A percentile compares a stretch with the other conserved stretches of the same genome.
Evolutionary conservation across 2,113 vertebrate species (phyloP).

Genomic region (Thermophis baileyi): DNA sequence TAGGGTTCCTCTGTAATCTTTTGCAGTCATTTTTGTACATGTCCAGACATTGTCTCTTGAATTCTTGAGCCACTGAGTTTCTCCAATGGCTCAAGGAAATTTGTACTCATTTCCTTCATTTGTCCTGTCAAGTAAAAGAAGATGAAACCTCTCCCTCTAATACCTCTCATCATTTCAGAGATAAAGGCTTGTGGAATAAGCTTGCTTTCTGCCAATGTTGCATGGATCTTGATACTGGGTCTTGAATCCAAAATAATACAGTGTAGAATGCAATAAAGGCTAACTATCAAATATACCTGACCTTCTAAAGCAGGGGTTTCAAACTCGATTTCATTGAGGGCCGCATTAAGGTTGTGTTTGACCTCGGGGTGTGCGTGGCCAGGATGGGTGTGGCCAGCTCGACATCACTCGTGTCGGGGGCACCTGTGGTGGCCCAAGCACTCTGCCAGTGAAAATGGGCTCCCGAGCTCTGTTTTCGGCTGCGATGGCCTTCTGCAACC

Average conservation of each 20-base stretch:
- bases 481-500: too few relatives aligned
- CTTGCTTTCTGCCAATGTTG: background rate
- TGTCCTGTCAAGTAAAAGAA: background rate
- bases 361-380: too few relatives aligned
- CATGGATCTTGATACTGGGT: background rate
- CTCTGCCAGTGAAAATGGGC: too few relatives aligned
- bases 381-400: too few relatives aligned
- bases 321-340: too few relatives aligned
- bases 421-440: too few relatives aligned
- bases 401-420: too few relatives aligned
- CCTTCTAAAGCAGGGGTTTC: background rate
- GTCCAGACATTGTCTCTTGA: slow-evolving; percentile 46
- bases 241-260: background rate
- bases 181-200: background rate
- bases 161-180: background rate
- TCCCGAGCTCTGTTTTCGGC: too few relatives aligned
- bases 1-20: background rate
- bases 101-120: slow-evolving; percentile 37
- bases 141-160: slow-evolving; percentile 7
- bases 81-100: slow-evolving; percentile 39
- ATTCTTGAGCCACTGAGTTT: slow-evolving; percentile 39
- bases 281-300: too few relatives aligned
- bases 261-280: background rate
- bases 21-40: background rate
- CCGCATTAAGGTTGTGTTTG: too few relatives aligned